Base-by-base conservation (phyloP, 2,113 vertebrate species). In the Spea multiplicata region DNA sequence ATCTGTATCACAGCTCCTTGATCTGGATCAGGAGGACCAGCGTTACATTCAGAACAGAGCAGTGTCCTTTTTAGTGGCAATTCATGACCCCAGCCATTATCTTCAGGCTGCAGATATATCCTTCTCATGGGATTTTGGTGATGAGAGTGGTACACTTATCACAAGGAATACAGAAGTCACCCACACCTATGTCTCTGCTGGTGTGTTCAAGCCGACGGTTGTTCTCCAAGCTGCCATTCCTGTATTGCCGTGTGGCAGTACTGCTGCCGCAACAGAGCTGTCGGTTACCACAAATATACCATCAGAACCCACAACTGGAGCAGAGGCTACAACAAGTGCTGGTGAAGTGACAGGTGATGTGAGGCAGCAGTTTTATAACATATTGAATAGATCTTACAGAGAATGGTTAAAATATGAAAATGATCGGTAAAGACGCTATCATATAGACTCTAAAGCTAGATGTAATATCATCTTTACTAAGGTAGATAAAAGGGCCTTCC, bases 61-160 rank as follows among this genome's bases (percentile, higher is more conserved):
- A 14, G 91, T 99, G 52, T 85, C 92, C 3, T 99, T 99, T 84
- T 84, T 66, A 0, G 82, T 97, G 78, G 88, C 86, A 45, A 88
- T 98, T 70, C 97, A 98, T 0, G 96, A 98, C 84, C 97, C 96
- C 78, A 97, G 95, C 81, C 88, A 85, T n/a, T 99, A 93, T 87
- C 89, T 99, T 71, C 84, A 84, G 13, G 81, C 48, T 0, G 93
- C 96, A 0, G 96, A 97, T 71, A 44, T 99, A 82, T 95, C 93
- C 82, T 98, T 93, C 82, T 95, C 90, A 79, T 99, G 97, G 97
- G 93, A 99, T 86, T 99, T 99, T 48, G 97, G 97, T 2, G 97
- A 99, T 85, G 82, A 77, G 69, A 94, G 91, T 3, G 96, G 96
- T 2, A 97, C 93, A 3, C 90, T 99, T 48, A 96, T 99, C 87